Conservation (phyloP, 2,888 invertebrate genomes). For the Linnaemya vulpina region DNA sequence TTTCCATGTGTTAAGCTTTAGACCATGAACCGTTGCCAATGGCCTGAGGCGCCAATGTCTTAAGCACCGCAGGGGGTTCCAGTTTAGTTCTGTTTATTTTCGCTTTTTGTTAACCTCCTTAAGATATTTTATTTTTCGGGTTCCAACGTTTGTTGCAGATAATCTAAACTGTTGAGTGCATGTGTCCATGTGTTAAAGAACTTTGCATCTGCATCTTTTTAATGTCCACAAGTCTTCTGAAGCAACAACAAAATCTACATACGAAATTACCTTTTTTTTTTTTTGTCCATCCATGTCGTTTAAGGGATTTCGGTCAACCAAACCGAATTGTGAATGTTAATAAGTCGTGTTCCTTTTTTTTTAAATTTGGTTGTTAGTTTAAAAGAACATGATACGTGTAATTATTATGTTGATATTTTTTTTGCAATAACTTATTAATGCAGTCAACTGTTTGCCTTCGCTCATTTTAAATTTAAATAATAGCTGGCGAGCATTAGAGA, state of each 20-base stretch:
- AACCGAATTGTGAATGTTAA: slow-evolving; percentile 61
- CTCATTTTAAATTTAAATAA: neutral
- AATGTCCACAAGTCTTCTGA: slow-evolving; percentile 29
- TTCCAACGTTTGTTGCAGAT: slow-evolving; percentile 69
- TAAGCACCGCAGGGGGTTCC: slow-evolving; percentile 77
- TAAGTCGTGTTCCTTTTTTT: slow-evolving; percentile 26
- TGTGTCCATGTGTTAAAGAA: slow-evolving; percentile 67
- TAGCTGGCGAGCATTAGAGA: neutral
- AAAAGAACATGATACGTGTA: slow-evolving; percentile 54
- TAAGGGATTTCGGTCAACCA: slow-evolving; percentile 64
- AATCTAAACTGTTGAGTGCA: slow-evolving; percentile 74
- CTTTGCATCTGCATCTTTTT: slow-evolving; percentile 68
- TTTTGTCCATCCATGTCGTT: slow-evolving; percentile 34
- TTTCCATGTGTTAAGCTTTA: slow-evolving; percentile 65
- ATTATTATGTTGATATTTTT: slow-evolving; percentile 65
- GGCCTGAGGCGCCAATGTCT: slow-evolving; percentile 80
- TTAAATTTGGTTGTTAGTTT: slow-evolving; percentile 35
- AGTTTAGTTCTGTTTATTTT: slow-evolving; percentile 53
- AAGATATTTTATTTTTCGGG: slow-evolving; percentile 65
- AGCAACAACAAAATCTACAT: slow-evolving; percentile 15
- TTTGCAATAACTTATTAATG: slow-evolving; percentile 41
- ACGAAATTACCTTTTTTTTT: neutral
- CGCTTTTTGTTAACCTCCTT: slow-evolving; percentile 19
- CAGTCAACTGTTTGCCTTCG: slow-evolving; percentile 14
- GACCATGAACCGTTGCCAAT: slow-evolving; percentile 68